phyloP scores from a whole-genome alignment of 2,797 vertebrate genomes.

The Etheostoma perlongum region DNA sequence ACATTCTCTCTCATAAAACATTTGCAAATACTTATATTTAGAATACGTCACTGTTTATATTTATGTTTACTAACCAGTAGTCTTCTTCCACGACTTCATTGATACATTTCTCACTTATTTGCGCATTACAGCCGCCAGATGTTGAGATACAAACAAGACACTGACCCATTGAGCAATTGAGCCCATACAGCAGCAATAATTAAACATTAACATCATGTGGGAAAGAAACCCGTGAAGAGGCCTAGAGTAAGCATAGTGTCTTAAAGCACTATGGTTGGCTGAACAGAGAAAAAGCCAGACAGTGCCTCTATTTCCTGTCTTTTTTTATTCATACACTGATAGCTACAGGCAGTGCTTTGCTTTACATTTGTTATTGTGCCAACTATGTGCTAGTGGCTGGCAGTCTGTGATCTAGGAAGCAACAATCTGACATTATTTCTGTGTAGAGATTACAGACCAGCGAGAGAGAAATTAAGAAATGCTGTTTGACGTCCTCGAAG shows the following conservation, averaged over 20 bases:
- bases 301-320: constrained; percentile 2
- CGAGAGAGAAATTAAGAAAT: constrained; percentile 56
- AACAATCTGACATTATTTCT: constrained; percentile 44
- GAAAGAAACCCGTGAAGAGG: neutral
- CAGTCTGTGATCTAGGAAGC: constrained; percentile 37
- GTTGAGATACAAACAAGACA: neutral
- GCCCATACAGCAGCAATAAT: neutral
- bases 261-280: neutral
- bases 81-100: neutral
- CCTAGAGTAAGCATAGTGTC: neutral
- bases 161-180: neutral
- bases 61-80: neutral
- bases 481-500: constrained; percentile 71
- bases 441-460: constrained; percentile 67
- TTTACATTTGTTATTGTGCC: constrained; percentile 45
- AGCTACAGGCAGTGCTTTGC: constrained; percentile 23
- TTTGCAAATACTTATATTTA: neutral
- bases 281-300: constrained; percentile 4
- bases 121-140: neutral
- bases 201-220: neutral
- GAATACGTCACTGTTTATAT: neutral
- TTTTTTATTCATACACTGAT: constrained; percentile 16
- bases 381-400: constrained; percentile 28
- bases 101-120: neutral
- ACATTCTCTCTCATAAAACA: no score